A percentile compares a stretch with the other conserved stretches of the same genome.
Evolutionary conservation across 2,888 invertebrate species (phyloP).

Genomic region (Villa cingulata): DNA sequence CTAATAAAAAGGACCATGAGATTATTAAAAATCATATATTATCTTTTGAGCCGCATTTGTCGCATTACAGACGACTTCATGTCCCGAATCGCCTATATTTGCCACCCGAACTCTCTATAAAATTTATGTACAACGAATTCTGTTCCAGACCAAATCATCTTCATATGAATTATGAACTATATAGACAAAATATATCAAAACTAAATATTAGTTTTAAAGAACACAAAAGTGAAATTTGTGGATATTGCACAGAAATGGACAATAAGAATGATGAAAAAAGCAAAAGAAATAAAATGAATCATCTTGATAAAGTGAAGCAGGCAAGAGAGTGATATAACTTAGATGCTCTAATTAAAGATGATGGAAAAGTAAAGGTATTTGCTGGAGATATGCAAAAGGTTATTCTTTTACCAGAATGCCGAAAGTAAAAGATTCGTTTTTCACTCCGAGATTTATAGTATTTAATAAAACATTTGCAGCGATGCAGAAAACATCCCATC

Average conservation of each 20-base stretch:
- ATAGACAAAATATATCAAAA: background rate
- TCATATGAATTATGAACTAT: background rate
- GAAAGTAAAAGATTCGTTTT: background rate
- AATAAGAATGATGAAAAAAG: background rate
- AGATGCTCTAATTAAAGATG: too few relatives aligned
- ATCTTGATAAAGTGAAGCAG: background rate
- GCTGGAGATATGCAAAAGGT: background rate
- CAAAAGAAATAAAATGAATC: background rate
- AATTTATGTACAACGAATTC: background rate
- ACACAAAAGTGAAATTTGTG: background rate
- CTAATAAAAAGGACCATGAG: too few relatives aligned
- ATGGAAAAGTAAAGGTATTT: background rate
- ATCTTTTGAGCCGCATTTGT: too few relatives aligned
- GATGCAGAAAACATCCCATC: background rate
- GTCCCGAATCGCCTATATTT: background rate
- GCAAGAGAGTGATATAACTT: background rate
- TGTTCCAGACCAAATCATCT: background rate
- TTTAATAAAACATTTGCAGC: too few relatives aligned
- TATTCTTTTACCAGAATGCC: background rate
- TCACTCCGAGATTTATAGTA: too few relatives aligned
- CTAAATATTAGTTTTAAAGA: constrained; percentile 1
- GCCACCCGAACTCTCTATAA: background rate
- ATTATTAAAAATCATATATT: too few relatives aligned
- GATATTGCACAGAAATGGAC: constrained; percentile 1
- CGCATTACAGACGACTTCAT: too few relatives aligned